These are phyloP conservation scores for Hystrix cristata DNA, from an alignment of 2,113 vertebrate genomes.

Conservation along the genomic window DNA sequence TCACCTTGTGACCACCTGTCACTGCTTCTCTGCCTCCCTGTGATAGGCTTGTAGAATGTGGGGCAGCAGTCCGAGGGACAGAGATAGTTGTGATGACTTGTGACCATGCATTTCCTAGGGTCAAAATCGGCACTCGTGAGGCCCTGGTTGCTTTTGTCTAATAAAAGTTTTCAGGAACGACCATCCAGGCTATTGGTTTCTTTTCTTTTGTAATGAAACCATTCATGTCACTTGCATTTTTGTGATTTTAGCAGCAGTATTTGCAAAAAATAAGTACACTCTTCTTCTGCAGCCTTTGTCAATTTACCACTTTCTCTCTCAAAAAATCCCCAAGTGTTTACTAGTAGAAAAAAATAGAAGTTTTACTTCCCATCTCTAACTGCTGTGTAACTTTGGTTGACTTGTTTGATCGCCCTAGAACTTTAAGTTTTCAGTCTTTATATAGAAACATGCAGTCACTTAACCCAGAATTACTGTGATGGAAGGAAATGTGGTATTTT, in stretches of 20 bases:
- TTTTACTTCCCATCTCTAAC: background rate
- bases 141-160: background rate
- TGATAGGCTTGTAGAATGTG: background rate
- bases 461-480: background rate
- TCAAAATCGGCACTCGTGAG: background rate
- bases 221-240: background rate
- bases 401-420: background rate
- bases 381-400: background rate
- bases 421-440: background rate
- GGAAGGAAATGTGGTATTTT: background rate
- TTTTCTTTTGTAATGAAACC: background rate
- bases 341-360: background rate
- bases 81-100: background rate
- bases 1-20: background rate
- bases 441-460: background rate
- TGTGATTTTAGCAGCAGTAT: conserved; percentile 25
- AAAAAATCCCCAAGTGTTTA: background rate
- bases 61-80: background rate
- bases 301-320: background rate
- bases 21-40: background rate
- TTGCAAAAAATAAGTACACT: background rate
- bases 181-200: background rate
- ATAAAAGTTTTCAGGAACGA: background rate
- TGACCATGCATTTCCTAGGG: background rate
- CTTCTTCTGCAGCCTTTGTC: conserved; percentile 7